Evolutionary conservation across 2,797 vertebrate species (phyloP), one percentile per base, ranked within the genome.

Genomic region (Lagorchestes hirsutus): DNA sequence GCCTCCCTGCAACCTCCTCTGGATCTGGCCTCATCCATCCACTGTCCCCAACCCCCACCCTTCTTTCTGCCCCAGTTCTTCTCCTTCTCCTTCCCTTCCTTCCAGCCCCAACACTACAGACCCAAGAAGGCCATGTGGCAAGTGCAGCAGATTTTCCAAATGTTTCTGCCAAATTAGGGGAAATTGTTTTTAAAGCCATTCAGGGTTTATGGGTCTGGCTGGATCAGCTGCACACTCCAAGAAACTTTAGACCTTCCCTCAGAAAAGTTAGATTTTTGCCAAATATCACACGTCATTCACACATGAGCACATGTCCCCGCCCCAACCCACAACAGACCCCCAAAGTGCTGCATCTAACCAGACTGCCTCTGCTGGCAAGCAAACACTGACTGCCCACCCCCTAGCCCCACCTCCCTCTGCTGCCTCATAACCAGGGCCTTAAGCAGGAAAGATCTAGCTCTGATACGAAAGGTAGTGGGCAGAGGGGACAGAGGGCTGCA

Each of bases 151-250:
- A 87, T 87, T 87, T 87, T 87, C 74, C 74, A 87, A 87, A 87
- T 87, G 74, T 50, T 87, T 87, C 74, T 87, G 74, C 74, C 74
- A 87, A 87, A 87, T 87, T 50, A 87, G 74, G 74, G 74, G 74
- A 87, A 87, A 87, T 87, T 87, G 74, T 87, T 87, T 87, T 87
- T 87, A 46, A 87, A 87, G 74, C 40, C 22, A 27, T 87, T 87
- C 24, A 16, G 74, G 40, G 74, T 50, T 87, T 87, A 87, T 87
- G 74, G 40, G 40, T 50, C 74, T 50, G 74, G 74, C 40, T 50
- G 40, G 24, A 50, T 87, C 40, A 27, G 40, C 74, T 50, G 40
- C 74, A 46, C 40, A 4, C 74, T 87, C 74, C 74, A 50, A 50
- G 74, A 46, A 87, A 87, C 74, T 50, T 87, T 50, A 46, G 74